Conservation (phyloP, 2,113 vertebrate species). For the Amphiprion percula region DNA sequence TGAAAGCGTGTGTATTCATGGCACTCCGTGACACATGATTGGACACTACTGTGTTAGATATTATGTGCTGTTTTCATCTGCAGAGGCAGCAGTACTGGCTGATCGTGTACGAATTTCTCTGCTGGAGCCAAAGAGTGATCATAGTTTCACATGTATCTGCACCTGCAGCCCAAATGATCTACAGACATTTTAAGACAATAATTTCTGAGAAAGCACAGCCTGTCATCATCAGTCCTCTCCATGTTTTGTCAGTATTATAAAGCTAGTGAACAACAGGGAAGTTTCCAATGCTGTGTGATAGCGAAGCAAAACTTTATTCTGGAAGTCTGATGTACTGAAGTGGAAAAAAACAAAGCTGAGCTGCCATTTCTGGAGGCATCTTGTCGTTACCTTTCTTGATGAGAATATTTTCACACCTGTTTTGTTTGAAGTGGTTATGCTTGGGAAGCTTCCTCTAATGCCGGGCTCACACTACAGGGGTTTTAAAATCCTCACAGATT, state of each 20-base stretch:
- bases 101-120: slow-evolving; percentile 17
- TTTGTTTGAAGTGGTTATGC: slow-evolving; percentile 5
- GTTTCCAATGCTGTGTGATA: background rate
- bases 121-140: slow-evolving; percentile 19
- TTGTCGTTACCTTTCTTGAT: background rate
- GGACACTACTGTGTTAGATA: slow-evolving; percentile 41
- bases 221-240: background rate
- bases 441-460: slow-evolving; percentile 1
- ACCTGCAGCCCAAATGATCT: slow-evolving; percentile 23
- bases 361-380: slow-evolving; percentile 26
- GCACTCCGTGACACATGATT: slow-evolving; percentile 47
- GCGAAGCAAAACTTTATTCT: background rate
- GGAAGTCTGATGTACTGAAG: background rate
- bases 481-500: no score
- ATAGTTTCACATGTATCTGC: background rate
- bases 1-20: slow-evolving; percentile 42
- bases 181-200: slow-evolving; percentile 17
- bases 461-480: no score
- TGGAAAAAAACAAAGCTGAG: slow-evolving; percentile 13
- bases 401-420: background rate
- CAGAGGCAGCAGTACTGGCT: slow-evolving; percentile 10
- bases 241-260: slow-evolving; percentile 1
- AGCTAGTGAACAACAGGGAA: background rate
- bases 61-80: slow-evolving; percentile 54
- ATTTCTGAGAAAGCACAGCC: slow-evolving; percentile 13